These are phyloP conservation scores for Dryobota labecula DNA, from an alignment of 2,888 invertebrate genomes.

Conservation along the genomic window DNA sequence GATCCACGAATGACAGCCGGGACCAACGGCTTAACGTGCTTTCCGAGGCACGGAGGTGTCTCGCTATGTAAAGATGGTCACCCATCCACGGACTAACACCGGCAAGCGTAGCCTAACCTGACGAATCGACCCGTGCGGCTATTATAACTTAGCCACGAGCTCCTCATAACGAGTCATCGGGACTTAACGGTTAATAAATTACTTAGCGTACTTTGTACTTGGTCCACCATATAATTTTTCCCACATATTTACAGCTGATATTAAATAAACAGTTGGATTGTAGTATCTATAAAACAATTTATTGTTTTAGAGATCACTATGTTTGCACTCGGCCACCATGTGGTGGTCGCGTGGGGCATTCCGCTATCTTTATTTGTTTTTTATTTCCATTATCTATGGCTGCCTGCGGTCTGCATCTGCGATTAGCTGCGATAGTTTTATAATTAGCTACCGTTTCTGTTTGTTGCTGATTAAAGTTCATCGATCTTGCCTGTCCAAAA, in stretches of 20 bases:
- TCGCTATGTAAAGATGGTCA: too few species aligned
- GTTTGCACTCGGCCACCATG: slow-evolving; percentile 39
- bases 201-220: too few species aligned
- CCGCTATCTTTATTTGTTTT: slow-evolving; percentile 47
- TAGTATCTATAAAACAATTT: slow-evolving; percentile 23
- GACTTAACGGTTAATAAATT: too few species aligned
- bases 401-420: slow-evolving; percentile 14
- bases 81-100: too few species aligned
- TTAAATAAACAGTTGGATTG: slow-evolving; percentile 1
- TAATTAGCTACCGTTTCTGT: slow-evolving; percentile 22
- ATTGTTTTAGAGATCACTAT: slow-evolving; percentile 19
- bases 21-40: too few species aligned
- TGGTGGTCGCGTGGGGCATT: slow-evolving; percentile 53
- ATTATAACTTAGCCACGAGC: too few species aligned
- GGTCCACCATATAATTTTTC: background rate
- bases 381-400: slow-evolving; percentile 33
- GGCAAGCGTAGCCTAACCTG: too few species aligned
- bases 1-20: too few species aligned
- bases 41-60: too few species aligned
- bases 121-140: too few species aligned
- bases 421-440: slow-evolving; percentile 32
- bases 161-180: too few species aligned
- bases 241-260: slow-evolving; percentile 13
- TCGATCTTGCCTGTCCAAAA: slow-evolving; percentile 4
- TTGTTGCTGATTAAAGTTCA: slow-evolving; percentile 35